Conservation (phyloP, 37 sponge, comb jelly and placozoan genomes). For the Halisarca cf. caerulea region DNA sequence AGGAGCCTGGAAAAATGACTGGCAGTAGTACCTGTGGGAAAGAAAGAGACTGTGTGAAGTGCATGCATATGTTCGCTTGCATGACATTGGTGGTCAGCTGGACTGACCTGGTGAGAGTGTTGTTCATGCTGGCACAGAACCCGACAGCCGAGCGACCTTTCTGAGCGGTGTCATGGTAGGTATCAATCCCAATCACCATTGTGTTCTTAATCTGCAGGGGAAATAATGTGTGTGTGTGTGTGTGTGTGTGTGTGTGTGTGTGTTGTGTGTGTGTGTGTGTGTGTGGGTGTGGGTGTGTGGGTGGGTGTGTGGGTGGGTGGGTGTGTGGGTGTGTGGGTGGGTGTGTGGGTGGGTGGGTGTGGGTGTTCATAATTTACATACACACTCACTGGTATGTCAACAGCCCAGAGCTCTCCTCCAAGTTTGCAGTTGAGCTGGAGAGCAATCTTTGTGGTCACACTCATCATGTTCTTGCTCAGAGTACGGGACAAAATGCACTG, state of each 20-base stretch:
- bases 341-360: no score
- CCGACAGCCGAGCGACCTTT: conserved; percentile 86
- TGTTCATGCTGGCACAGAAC: conserved; percentile 90
- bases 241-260: no score
- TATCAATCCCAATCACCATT: conserved; percentile 96
- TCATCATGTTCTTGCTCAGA: conserved; percentile 77
- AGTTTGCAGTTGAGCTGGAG: conserved; percentile 96
- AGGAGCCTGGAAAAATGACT: conserved; percentile 82
- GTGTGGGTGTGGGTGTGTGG: no score
- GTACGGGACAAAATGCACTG: conserved; percentile 78
- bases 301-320: no score
- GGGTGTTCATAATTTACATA: no score
- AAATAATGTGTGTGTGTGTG: no score
- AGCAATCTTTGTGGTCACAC: conserved; percentile 91
- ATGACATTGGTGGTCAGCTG: no score
- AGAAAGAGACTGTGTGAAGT: neutral
- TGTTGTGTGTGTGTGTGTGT: no score
- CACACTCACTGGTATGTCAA: conserved; percentile 91
- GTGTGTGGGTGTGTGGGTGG: no score
- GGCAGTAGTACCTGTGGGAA: conserved; percentile 76
- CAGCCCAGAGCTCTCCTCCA: conserved; percentile 93
- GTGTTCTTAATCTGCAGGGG: conserved; percentile 71
- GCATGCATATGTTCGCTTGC: no score
- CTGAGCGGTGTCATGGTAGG: conserved; percentile 89
- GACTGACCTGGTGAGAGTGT: conserved; percentile 75